Evolutionary conservation across 2,113 vertebrate species (phyloP), one percentile per base, ranked within the genome.

Genomic region (Cichladusa arquata): DNA sequence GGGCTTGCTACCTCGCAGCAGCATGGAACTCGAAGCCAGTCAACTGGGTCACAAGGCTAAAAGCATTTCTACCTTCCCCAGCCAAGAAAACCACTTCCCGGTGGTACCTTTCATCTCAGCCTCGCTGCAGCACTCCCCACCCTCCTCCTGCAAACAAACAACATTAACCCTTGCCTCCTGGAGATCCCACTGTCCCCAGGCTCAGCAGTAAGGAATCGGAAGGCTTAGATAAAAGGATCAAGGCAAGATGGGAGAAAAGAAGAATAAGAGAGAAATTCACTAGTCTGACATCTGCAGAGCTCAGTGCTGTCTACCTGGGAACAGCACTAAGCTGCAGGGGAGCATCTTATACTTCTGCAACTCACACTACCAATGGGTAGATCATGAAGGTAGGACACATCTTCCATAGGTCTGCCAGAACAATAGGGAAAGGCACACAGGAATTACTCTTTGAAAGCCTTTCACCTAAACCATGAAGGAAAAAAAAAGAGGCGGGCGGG

Each of bases 41-140:
- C 95, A 96, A 93, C 60, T 94, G 90, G 93, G 95, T 96, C 95
- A 92, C 91, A 95, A 86, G 79, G 94, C 89, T 94, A 90, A 94
- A 95, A 93, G 95, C 87, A 86, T 64, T 94, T 96, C 95, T 94
- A 93, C 92, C 92, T 96, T 95, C 74, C 95, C 50, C 92, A 95
- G 91, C 90, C 95, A 96, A 96, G 92, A 95, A 97, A 96, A 96
- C 93, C 94, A 96, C 95, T 95, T 97, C 95, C 95, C 77, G 60
- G 90, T 95, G 94, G 93, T 86, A 96, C 93, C 93, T 97, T 97
- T 97, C 71, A 97, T 93, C 95, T 96, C 88, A 64, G 88, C 57
- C 56, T 22, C 5, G 40, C 94, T 94, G 82, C 93, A 95, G 95
- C 76, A 42, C 95, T 97, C 93, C 93, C 92, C 95, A 95, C 95